Conservation (phyloP, 2,888 invertebrate genomes). For the Ochropleura leucogaster region DNA sequence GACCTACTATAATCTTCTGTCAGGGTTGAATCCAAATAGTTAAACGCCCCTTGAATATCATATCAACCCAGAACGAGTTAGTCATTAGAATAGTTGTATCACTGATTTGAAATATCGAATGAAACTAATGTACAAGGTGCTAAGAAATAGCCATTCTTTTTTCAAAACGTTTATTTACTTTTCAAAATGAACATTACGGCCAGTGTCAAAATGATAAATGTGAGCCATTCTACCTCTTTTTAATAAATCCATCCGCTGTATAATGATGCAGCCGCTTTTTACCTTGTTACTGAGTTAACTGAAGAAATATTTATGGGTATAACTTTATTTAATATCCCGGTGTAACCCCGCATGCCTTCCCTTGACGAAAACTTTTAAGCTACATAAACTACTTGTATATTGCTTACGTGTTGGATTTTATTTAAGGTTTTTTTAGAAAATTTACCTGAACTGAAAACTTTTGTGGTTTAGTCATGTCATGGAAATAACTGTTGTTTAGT, state of each 20-base stretch:
- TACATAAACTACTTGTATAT: constrained; percentile 72
- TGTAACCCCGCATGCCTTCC: constrained; percentile 70
- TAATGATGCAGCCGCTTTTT: constrained; percentile 72
- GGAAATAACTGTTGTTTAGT: background rate
- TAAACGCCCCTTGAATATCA: background rate
- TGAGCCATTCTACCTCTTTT: constrained; percentile 53
- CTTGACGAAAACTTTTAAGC: constrained; percentile 85
- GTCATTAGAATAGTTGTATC: background rate
- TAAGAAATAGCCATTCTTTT: background rate
- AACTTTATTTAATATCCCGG: constrained; percentile 90
- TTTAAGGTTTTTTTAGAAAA: background rate
- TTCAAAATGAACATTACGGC: constrained; percentile 2
- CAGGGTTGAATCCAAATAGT: background rate
- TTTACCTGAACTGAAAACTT: too few species aligned
- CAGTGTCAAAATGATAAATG: constrained; percentile 61
- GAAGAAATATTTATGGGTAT: constrained; percentile 89
- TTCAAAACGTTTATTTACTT: constrained; percentile 16
- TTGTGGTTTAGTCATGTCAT: background rate
- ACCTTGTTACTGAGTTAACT: constrained; percentile 85
- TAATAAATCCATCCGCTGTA: constrained; percentile 67
- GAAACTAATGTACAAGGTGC: background rate
- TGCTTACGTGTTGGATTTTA: constrained; percentile 49
- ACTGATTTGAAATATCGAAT: background rate
- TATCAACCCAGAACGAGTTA: background rate
- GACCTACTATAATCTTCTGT: background rate